phyloP scores from a whole-genome alignment of 2,113 vertebrate species.

The Catharus minimus region DNA sequence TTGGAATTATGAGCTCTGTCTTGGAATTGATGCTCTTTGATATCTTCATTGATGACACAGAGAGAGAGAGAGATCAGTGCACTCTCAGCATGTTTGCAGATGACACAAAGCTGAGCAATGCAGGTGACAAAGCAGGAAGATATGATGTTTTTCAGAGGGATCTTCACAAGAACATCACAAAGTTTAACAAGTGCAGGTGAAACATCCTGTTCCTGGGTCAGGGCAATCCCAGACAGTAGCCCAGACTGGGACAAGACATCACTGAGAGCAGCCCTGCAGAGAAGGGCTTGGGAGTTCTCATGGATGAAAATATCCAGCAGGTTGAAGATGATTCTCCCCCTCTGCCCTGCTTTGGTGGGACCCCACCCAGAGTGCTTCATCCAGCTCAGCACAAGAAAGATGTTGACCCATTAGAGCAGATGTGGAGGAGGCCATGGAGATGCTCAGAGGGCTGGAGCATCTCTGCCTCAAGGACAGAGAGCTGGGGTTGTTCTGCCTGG shows the following conservation, averaged over 20 bases:
- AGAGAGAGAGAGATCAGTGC: neutral
- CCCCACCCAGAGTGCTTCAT: too few relatives aligned
- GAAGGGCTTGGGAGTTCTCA: accelerated
- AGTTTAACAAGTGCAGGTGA: neutral
- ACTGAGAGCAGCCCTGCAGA: neutral
- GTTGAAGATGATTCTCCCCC: neutral
- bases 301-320: neutral
- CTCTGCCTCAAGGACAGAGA: too few relatives aligned
- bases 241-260: too few relatives aligned
- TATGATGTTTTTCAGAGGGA: neutral
- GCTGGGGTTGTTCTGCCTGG: neutral
- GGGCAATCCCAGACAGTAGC: accelerated
- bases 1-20: neutral
- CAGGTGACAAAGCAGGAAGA: neutral
- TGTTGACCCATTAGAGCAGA: neutral
- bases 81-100: neutral
- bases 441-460: neutral
- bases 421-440: accelerated
- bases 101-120: neutral
- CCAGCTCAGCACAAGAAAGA: neutral
- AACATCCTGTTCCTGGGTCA: accelerated
- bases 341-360: neutral
- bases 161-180: neutral
- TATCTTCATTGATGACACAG: neutral
- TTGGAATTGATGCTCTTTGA: neutral